Base-by-base conservation (phyloP, 2,888 invertebrate genomes). In the Hydrotaea cyrtoneurina region DNA sequence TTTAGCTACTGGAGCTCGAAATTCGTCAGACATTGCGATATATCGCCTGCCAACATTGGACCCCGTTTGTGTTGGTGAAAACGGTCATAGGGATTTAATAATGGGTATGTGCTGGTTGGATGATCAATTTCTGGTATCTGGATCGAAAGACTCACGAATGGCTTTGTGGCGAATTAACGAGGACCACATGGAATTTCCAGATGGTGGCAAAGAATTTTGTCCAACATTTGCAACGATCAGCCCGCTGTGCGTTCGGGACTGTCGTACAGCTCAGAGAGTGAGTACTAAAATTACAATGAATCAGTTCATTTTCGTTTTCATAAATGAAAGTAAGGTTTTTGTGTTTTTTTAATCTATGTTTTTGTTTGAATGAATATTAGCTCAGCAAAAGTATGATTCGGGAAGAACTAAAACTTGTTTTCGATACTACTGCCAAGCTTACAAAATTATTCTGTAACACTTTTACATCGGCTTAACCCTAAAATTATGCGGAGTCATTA, bases 21-120 rank as follows among this genome's bases (percentile, higher is more conserved):
- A 98, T 92, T 97, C 98, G 0, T 97, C 97, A 90, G 98, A 98
- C 93, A 94, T 99, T 86, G 98, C 98, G 15, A 95, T 99, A 77
- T 95, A 95, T 90, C 89, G 96, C 89, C 93, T 99, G 88, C 98
- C 98, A n/a, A 98, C 98, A 0, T 93, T 99, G 85, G 98, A 98
- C 93, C 98, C 98, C 0, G 95, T 98, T 2, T 98, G 97, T 93
- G 96, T 98, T 13, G 98, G 98, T 0, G 98, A 98, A 93, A 91
- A 89, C 55, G 97, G 97, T 0, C 98, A 99, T 91, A 95, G 95
- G 89, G 98, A 99, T 92, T 97, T 98, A 96, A 92, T 92, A 13
- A 94, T 97, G 92, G 98, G 98, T 90, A 95, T 98, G 95, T 97
- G 97, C 86, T 99, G 98, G 98, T 93, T 99, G 85, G 98, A 99